Conservation (phyloP, 2,797 vertebrate genomes). For the Atherinosoma microstoma region DNA sequence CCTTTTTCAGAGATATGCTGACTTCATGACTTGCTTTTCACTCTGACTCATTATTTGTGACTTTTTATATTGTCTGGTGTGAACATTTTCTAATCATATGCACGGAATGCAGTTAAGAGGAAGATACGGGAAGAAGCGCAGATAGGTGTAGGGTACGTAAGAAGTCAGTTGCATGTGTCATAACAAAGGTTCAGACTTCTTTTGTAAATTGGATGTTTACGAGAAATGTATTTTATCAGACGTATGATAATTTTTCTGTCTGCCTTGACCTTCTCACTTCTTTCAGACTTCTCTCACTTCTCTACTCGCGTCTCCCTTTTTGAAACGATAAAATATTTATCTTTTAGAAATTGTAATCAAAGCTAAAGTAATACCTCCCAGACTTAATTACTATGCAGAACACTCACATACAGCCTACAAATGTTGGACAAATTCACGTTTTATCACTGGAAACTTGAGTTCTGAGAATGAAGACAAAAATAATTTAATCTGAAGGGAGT, state of each 20-base stretch:
- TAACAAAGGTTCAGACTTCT: no score
- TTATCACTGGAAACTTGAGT: background rate
- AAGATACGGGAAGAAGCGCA: background rate
- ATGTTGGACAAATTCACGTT: background rate
- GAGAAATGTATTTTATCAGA: no score
- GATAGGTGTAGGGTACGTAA: background rate
- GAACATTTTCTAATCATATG: background rate
- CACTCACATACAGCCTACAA: background rate
- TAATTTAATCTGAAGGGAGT: background rate
- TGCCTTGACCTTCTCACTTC: background rate
- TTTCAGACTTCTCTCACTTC: background rate
- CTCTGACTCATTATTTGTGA: background rate
- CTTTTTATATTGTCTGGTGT: background rate
- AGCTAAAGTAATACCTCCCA: background rate
- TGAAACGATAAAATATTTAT: background rate
- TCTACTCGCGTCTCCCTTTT: background rate
- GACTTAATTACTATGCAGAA: background rate
- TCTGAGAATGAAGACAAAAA: background rate
- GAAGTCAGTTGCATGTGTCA: background rate
- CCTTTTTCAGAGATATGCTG: background rate
- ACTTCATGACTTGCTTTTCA: background rate
- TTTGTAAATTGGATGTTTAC: background rate
- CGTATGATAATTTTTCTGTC: no score
- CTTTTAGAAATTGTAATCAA: background rate
- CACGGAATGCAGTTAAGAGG: background rate